These are phyloP conservation scores for Synergus japonicus DNA, from an alignment of 2,888 invertebrate species.

Conservation along the genomic window DNA sequence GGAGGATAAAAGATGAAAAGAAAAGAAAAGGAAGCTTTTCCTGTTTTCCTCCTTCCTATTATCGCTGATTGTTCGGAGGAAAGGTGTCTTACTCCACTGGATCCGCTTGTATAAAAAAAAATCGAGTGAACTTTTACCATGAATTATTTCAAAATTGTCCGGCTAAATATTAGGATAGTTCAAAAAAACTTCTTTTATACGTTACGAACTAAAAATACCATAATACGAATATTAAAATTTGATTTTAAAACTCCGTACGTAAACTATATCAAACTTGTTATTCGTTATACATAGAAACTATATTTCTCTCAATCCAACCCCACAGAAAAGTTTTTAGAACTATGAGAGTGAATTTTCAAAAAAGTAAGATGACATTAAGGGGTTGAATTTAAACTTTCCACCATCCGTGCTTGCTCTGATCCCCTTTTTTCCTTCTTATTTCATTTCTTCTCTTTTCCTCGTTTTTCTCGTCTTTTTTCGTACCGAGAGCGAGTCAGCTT, in stretches of 20 bases:
- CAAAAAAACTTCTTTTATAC: too few species aligned
- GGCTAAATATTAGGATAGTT: too few species aligned
- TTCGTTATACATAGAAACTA: neutral
- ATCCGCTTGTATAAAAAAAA: neutral
- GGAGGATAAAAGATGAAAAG: neutral
- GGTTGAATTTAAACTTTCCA: neutral
- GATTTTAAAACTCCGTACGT: neutral
- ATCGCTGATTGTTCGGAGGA: neutral
- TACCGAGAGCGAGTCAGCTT: neutral
- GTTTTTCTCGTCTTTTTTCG: conserved; percentile 1
- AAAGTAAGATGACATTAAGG: neutral
- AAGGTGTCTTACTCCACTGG: neutral
- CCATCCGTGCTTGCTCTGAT: neutral
- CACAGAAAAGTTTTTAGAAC: neutral
- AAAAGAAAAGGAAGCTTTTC: neutral
- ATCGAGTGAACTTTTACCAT: neutral
- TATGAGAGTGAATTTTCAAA: neutral
- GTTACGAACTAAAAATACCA: neutral
- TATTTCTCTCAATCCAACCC: neutral
- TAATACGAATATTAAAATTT: too few species aligned
- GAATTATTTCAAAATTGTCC: too few species aligned
- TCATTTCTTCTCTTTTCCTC: neutral
- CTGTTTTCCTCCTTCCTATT: neutral
- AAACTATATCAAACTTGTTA: neutral
- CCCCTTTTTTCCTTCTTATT: neutral